phyloP scores from a whole-genome alignment of 2,888 invertebrate genomes.

The Pollenia angustigena region DNA sequence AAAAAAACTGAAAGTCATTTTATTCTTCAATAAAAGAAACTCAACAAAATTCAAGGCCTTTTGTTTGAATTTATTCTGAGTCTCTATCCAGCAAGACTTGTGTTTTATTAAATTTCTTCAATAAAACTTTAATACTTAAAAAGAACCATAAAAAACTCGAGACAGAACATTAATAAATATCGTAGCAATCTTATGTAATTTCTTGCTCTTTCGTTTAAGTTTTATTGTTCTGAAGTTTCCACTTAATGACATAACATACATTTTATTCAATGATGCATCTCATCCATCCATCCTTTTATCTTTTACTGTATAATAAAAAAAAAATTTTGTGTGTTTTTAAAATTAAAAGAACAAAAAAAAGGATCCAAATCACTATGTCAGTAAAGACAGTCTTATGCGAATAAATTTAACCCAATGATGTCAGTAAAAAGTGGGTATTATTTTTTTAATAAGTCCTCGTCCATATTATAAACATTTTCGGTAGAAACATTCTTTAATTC shows the following conservation, averaged over 20 bases:
- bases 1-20: slow-evolving; percentile 42
- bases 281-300: slow-evolving; percentile 15
- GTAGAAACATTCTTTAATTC: too few relatives aligned
- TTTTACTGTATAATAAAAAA: not conserved
- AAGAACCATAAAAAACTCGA: not conserved
- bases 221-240: slow-evolving; percentile 35
- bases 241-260: slow-evolving; percentile 58
- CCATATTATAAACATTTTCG: too few relatives aligned
- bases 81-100: slow-evolving; percentile 1
- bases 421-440: too few relatives aligned
- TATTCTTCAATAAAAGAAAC: slow-evolving; percentile 17
- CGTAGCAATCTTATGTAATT: slow-evolving; percentile 61
- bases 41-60: slow-evolving; percentile 57
- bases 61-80: slow-evolving; percentile 24
- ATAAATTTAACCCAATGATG: not conserved
- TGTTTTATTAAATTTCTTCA: not conserved
- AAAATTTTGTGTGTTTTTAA: not conserved
- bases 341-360: not conserved
- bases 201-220: slow-evolving; percentile 5
- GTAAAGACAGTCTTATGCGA: not conserved
- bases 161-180: slow-evolving; percentile 53
- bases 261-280: slow-evolving; percentile 45
- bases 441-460: too few relatives aligned
- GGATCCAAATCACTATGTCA: not conserved
- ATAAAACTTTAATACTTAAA: slow-evolving; percentile 5